Evolutionary conservation across 2,888 invertebrate genomes (phyloP).

Genomic region (Merodon equestris): DNA sequence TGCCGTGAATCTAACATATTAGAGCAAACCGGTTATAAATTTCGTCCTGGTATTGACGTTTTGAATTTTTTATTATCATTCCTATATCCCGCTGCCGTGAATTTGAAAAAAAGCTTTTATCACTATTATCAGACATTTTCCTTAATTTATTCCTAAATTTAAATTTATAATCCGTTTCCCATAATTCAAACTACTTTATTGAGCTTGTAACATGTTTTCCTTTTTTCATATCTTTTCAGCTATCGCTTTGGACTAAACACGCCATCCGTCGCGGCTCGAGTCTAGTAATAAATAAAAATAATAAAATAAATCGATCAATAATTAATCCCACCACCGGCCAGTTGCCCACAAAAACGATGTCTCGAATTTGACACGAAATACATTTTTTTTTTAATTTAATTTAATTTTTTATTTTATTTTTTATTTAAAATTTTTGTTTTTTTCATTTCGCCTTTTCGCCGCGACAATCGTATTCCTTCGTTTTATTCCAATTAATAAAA

Average conservation of each 20-base stretch:
- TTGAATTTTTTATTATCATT: too few species aligned
- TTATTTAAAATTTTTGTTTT: conserved; percentile 15
- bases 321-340: conserved; percentile 8
- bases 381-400: conserved; percentile 14
- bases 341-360: conserved; percentile 43
- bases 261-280: not conserved
- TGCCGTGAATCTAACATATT: too few species aligned
- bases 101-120: too few species aligned
- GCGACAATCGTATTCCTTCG: not conserved
- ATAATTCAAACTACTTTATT: too few species aligned
- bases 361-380: conserved; percentile 58
- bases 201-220: too few species aligned
- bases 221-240: conserved; percentile 34
- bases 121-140: too few species aligned
- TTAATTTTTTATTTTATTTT: conserved; percentile 14
- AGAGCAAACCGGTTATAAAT: too few species aligned
- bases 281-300: not conserved
- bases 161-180: too few species aligned
- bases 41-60: too few species aligned
- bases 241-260: conserved; percentile 24
- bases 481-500: conserved; percentile 18
- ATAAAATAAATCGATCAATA: conserved; percentile 4
- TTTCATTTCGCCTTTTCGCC: not conserved
- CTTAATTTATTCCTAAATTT: too few species aligned
- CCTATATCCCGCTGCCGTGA: too few species aligned